These are phyloP conservation scores for Eleginops maclovinus DNA, from an alignment of 2,113 vertebrate genomes.

Conservation along the genomic window DNA sequence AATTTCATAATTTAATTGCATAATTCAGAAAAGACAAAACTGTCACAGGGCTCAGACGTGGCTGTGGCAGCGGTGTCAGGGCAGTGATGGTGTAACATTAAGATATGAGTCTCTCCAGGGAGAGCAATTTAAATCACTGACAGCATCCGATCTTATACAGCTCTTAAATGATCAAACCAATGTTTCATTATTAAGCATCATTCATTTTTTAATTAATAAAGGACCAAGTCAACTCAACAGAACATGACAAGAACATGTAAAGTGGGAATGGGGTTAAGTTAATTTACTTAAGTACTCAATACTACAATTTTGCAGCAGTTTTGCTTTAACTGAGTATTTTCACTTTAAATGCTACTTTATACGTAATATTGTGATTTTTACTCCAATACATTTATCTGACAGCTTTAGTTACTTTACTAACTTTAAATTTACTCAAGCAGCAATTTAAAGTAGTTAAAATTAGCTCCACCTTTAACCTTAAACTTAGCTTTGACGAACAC, in stretches of 20 bases:
- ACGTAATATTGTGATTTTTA: too few relatives aligned
- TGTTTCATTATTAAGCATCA: not conserved
- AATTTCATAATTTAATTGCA: constrained; percentile 25
- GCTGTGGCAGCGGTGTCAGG: constrained; percentile 6
- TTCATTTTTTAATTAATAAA: not conserved
- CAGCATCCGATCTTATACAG: constrained; percentile 1
- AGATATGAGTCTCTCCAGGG: not conserved
- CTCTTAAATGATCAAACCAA: not conserved
- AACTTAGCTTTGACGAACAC: too few relatives aligned
- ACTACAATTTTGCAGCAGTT: too few relatives aligned
- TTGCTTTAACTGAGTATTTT: too few relatives aligned
- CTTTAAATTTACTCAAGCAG: too few relatives aligned
- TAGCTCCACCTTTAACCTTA: too few relatives aligned
- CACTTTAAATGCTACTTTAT: too few relatives aligned
- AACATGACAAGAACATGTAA: not conserved
- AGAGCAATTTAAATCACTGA: constrained; percentile 16
- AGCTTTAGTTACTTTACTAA: too few relatives aligned
- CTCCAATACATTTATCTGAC: too few relatives aligned
- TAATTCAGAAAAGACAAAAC: not conserved
- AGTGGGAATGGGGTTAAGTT: too few relatives aligned
- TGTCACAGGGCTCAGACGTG: not conserved
- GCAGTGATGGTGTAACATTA: constrained; percentile 1
- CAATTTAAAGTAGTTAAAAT: too few relatives aligned
- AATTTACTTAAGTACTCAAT: too few relatives aligned
- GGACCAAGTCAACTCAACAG: not conserved